These are phyloP conservation scores for Bombyx mori DNA, from an alignment of 1,140 invertebrate species.

Conservation along the genomic window ASM3026992v2 NC_085122.1:5136001-5136500, in stretches of 20 bases:
- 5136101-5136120: slow-evolving; percentile 64
- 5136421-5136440: slow-evolving; percentile 78
- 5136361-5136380: slow-evolving; percentile 88
- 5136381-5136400: slow-evolving; percentile 94
- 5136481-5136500: slow-evolving; percentile 85
- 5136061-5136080: too few species aligned
- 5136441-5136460: slow-evolving; percentile 64
- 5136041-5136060: too few species aligned
- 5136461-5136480: slow-evolving; percentile 82
- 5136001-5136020: too few species aligned
- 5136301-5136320: slow-evolving; percentile 97
- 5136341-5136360: slow-evolving; percentile 86
- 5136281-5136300: slow-evolving; percentile 93
- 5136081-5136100: neutral
- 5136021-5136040: too few species aligned
- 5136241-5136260: slow-evolving; percentile 88
- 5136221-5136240: slow-evolving; percentile 74
- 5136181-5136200: slow-evolving; percentile 72
- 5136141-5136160: slow-evolving; percentile 88
- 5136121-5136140: slow-evolving; percentile 79
- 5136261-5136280: slow-evolving; percentile 82
- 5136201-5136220: slow-evolving; percentile 85
- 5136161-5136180: slow-evolving; percentile 82
- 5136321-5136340: slow-evolving; percentile 94
- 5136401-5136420: slow-evolving; percentile 82